Evolutionary conservation across 37 sponge, comb jelly and placozoan species (phyloP), one percentile per base, ranked within the genome.

Genomic region (Oopsacas minuta): DNA sequence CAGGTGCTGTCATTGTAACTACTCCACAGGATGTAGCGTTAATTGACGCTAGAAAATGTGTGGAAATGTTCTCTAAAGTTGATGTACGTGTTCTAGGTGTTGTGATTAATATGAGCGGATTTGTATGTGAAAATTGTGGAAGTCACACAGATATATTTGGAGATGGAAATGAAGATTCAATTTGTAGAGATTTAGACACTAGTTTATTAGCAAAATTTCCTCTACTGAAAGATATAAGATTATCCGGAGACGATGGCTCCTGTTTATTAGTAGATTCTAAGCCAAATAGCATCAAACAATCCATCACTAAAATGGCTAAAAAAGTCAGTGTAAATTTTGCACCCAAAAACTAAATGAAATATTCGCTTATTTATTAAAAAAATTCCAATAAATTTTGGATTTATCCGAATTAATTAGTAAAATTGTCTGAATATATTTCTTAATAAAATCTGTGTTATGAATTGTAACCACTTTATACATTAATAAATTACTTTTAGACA

Each of bases 11-110:
- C 3, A 61, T 96, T 0, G 96, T 96, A 1, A 92, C 94, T 36
- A 96, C 96, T 36, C 96, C 96, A 23, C 96, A 98, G 39, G 94
- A 91, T 37, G 86, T 98, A 28, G 96, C 99, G 35, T 86, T 98
- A 35, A 46, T 88, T 0, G 99, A 98, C 83, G 96, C 88, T 38
- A 52, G 89, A 36, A 89, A 92, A 85, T 96, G 96, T 39, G 92
- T 89, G n/a, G 92, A 93, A 49, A 98, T 98, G 99, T 98, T 98
- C 85, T 81, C 61, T 32, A 90, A 91, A 38, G 92, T 98, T 12
- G 36, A 89, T 30, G 81, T 89, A n/a, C 93, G 91, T 5, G 92
- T 98, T 0, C 28, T 95, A 32, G 99, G 99, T 39, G 81, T 93
- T 0, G 88, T 98, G 0, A 88, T 95, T 83, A 98, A 98, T 83